Evolutionary conservation across 2,888 invertebrate genomes (phyloP), one percentile per base, ranked within the genome.

Genomic region (Catocala sponsa): DNA sequence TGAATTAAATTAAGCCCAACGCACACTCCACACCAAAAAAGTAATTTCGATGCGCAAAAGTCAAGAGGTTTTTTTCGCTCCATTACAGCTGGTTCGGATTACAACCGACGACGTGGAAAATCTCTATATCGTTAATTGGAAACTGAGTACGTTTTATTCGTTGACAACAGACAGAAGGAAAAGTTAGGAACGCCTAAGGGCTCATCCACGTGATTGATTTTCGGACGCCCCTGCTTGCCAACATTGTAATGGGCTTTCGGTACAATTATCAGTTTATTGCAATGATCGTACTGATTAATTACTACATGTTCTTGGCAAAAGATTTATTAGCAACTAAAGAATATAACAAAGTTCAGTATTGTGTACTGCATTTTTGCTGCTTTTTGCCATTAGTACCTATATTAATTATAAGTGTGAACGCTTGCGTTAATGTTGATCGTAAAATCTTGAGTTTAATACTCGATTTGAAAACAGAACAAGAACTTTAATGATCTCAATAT

Each of bases 51-150:
- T 71, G 63, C 56, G 62, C 66, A 63, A 80, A 78, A 73, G 65
- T 65, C 55, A 74, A 77, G 70, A 78, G 75, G 70, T 74, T 80
- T 80, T 82, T 83, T 81, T 70, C 78, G 76, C 78, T 81, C 84
- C 86, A 88, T 87, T 84, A 82, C 82, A 69, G 75, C 65, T 59
- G 57, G 68, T 78, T 79, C 70, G 79, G 84, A 84, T 85, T 84
- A 85, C 79, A 62, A 56, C 70, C 76, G 67, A 59, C 82, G 80
- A 80, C 77, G 82, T 79, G 82, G 86, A 84, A 90, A 90, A 89
- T 86, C 85, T 85, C 83, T 86, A 82, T 82, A 84, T 80, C 81
- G 88, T 86, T 90, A 90, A 91, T 91, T 91, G 90, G 86, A 91
- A 89, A 86, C 79, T 74, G 83, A 83, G 80, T 78, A 80, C 79